Evolutionary conservation across 2,888 invertebrate genomes (phyloP), one percentile per base, ranked within the genome.

Genomic region (Molorchus minor): DNA sequence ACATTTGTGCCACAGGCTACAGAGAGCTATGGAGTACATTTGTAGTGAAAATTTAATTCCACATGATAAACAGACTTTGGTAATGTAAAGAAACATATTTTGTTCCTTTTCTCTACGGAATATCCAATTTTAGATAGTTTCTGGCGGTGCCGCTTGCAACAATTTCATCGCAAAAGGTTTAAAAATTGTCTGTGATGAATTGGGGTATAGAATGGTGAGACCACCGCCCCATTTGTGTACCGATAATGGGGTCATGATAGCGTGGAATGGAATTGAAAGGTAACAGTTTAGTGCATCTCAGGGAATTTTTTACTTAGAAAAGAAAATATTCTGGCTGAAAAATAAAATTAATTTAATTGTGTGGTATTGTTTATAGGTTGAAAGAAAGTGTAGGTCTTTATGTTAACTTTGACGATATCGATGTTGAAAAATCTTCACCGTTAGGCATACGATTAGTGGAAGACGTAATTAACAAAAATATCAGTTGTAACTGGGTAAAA

Each of bases 211-310:
- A 73, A 82, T 93, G 2, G 83, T 87, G 55, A 86, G 92, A 56
- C 96, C 98, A 10, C 92, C 94, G 2, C 88, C 91, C 16, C 84
- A 86, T 74, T 84, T 96, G 7, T 99, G 99, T 78, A 96, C 96
- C 0, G 99, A 99, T 79, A 99, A 99, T 85, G 99, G 98, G 4
- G 87, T 96, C 25, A 99, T 99, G 99, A 94, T 99, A 71, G 98
- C 98, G 13, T 98, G 98, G 97, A 97, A 97, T 84, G 98, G 95
- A 5, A 83, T 96, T 49, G 97, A 98, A 81, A 90, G 88, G 79
- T 84, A 87, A 49, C 15, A 17, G 1, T 15, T n/a, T 4, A 20
- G n/a, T 15, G 17, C 30, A n/a, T 49, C 49, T 30, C 5, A 16
- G 43, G 15, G 8, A 25, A 25, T 25, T 25, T 25, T n/a, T n/a